Evolutionary conservation across 1,140 invertebrate species (phyloP).

Genomic region (Euwallacea similis): DNA sequence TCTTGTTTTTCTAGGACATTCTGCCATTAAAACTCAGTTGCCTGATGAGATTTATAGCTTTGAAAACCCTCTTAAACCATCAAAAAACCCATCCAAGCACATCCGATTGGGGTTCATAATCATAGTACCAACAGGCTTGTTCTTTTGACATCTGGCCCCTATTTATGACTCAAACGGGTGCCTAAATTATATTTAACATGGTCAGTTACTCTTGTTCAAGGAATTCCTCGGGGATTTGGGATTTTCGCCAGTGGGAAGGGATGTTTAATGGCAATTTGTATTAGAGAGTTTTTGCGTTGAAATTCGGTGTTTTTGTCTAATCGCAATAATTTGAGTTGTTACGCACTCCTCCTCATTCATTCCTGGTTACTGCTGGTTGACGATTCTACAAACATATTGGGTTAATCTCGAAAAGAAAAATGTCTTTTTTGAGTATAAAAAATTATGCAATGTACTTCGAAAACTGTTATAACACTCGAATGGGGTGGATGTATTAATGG

Average conservation of each 20-base stretch:
- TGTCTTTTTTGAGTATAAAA: background rate
- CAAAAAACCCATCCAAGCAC: too few species aligned
- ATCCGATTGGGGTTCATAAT: too few species aligned
- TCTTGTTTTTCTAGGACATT: too few species aligned
- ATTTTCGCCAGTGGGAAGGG: slow-evolving; percentile 14
- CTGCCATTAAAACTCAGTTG: too few species aligned
- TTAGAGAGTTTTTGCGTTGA: slow-evolving; percentile 19
- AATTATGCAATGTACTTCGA: slow-evolving; percentile 15
- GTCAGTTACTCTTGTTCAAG: slow-evolving; percentile 33
- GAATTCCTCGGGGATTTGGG: slow-evolving; percentile 18
- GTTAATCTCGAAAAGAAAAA: too few species aligned
- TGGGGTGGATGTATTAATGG: slow-evolving; percentile 21
- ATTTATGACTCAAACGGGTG: slow-evolving; percentile 27
- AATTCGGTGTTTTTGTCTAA: background rate
- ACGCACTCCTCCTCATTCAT: too few species aligned
- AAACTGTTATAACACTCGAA: slow-evolving; percentile 22
- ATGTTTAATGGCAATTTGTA: slow-evolving; percentile 17
- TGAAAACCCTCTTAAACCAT: background rate
- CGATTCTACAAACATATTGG: too few species aligned
- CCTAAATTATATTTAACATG: slow-evolving; percentile 36
- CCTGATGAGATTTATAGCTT: background rate
- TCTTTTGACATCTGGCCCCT: slow-evolving; percentile 24
- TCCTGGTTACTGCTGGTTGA: too few species aligned
- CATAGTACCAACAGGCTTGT: slow-evolving; percentile 13
- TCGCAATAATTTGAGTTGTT: too few species aligned